These are phyloP conservation scores for Ericerus pela DNA, from an alignment of 1,140 invertebrate species.

Conservation along the genomic window DNA sequence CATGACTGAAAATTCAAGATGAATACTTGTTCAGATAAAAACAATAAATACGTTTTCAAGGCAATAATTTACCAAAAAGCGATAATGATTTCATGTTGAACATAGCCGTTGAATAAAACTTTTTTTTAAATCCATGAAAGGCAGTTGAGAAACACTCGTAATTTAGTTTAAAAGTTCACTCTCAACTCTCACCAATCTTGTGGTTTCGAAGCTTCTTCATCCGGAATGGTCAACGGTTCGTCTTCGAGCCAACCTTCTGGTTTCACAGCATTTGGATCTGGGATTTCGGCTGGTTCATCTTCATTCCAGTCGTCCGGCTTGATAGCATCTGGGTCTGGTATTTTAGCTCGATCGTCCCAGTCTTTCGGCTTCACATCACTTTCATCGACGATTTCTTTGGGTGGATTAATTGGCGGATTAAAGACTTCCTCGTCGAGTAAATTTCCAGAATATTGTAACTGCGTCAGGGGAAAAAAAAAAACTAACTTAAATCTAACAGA, in stretches of 20 bases:
- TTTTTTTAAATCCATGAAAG: too few relatives aligned
- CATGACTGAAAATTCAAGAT: too few relatives aligned
- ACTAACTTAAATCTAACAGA: background rate
- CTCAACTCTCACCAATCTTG: slow-evolving; percentile 58
- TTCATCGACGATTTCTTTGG: slow-evolving; percentile 88
- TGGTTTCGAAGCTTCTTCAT: slow-evolving; percentile 74
- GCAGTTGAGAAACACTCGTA: too few relatives aligned
- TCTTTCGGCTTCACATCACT: slow-evolving; percentile 76
- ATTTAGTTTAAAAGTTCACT: too few relatives aligned
- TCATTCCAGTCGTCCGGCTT: slow-evolving; percentile 96
- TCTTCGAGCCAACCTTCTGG: slow-evolving; percentile 91
- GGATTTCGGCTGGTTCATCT: slow-evolving; percentile 73
- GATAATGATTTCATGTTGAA: background rate
- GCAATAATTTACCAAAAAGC: too few relatives aligned
- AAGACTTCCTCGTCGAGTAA: slow-evolving; percentile 85
- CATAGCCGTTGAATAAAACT: background rate
- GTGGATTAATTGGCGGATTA: slow-evolving; percentile 84
- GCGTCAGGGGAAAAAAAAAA: slow-evolving; percentile 16
- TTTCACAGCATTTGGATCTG: slow-evolving; percentile 73
- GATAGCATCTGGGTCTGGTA: slow-evolving; percentile 66
- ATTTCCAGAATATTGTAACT: slow-evolving; percentile 63
- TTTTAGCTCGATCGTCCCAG: slow-evolving; percentile 96
- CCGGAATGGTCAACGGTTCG: slow-evolving; percentile 74
- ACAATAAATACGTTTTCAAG: too few relatives aligned
- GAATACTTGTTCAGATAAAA: too few relatives aligned